Evolutionary conservation across 2,888 invertebrate genomes (phyloP).

Genomic region (Drosophila villosipedis): DNA sequence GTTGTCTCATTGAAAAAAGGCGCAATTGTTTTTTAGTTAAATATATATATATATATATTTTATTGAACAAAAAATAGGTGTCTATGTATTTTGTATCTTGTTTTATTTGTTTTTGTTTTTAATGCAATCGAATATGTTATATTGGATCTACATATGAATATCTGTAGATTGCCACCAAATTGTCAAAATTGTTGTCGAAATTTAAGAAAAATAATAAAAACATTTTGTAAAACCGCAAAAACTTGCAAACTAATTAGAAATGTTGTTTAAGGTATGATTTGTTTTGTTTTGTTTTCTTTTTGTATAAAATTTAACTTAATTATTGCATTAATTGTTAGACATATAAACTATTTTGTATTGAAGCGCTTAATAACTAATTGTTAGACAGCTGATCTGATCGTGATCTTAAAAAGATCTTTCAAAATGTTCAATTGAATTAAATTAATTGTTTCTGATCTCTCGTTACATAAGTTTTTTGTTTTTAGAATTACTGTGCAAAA

Average conservation of each 20-base stretch:
- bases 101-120: slow-evolving; percentile 13
- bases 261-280: slow-evolving; percentile 38
- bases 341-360: slow-evolving; percentile 53
- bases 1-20: background rate
- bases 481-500: slow-evolving; percentile 56
- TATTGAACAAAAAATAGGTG: slow-evolving; percentile 73
- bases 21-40: slow-evolving; percentile 55
- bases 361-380: slow-evolving; percentile 72
- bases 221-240: slow-evolving; percentile 59
- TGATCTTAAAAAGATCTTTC: slow-evolving; percentile 32
- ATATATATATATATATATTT: slow-evolving; percentile 71
- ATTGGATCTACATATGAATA: slow-evolving; percentile 7
- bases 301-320: slow-evolving; percentile 70
- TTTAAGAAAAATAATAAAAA: slow-evolving; percentile 13
- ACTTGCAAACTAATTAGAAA: slow-evolving; percentile 60
- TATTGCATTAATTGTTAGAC: slow-evolving; percentile 64
- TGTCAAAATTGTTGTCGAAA: slow-evolving; percentile 36
- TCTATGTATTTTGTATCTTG: slow-evolving; percentile 62
- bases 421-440: slow-evolving; percentile 58
- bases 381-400: slow-evolving; percentile 62
- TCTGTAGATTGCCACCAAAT: slow-evolving; percentile 30
- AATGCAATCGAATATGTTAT: slow-evolving; percentile 52
- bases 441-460: slow-evolving; percentile 46
- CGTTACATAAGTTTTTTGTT: slow-evolving; percentile 19
- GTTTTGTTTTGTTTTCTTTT: slow-evolving; percentile 28